A percentile compares a stretch with the other conserved stretches of the same genome.
These are phyloP conservation scores for Araneus ventricosus DNA, from an alignment of 1,140 invertebrate genomes.

Conservation along the genomic window DNA sequence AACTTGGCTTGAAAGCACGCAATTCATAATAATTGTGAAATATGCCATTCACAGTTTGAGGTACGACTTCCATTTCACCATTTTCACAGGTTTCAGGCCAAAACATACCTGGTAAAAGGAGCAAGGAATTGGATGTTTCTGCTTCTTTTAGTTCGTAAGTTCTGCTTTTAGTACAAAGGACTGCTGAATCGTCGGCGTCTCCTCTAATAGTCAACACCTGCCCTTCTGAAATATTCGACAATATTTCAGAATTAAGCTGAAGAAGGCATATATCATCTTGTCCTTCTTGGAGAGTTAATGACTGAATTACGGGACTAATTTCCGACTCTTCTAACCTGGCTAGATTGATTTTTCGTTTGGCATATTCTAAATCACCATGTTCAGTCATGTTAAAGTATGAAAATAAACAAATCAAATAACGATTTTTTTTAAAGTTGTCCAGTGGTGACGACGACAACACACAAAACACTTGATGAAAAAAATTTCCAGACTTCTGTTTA, in stretches of 20 bases:
- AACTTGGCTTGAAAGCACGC: conserved; percentile 86
- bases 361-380: conserved; percentile 14
- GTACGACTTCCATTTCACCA: conserved; percentile 75
- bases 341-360: conserved; percentile 52
- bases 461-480: too few relatives aligned
- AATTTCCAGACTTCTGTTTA: too few relatives aligned
- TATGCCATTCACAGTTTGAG: conserved; percentile 82
- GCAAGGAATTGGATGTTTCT: conserved; percentile 92
- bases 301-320: conserved; percentile 28
- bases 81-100: conserved; percentile 81
- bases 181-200: conserved; percentile 86
- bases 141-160: conserved; percentile 92
- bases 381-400: not conserved
- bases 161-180: conserved; percentile 87
- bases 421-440: too few relatives aligned
- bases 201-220: conserved; percentile 84
- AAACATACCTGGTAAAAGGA: conserved; percentile 86
- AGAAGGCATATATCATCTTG: conserved; percentile 63
- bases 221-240: not conserved
- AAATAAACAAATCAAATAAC: too few relatives aligned
- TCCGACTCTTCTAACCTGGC: conserved; percentile 56
- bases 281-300: conserved; percentile 13
- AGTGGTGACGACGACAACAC: too few relatives aligned
- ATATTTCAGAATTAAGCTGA: conserved; percentile 45
- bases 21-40: conserved; percentile 92